Percentiles rank a stretch among this genome's conserved stretches.
These are phyloP conservation scores for Sebastolobus altivelis DNA, from an alignment of 2,797 vertebrate species.

Conservation along the genomic window DNA sequence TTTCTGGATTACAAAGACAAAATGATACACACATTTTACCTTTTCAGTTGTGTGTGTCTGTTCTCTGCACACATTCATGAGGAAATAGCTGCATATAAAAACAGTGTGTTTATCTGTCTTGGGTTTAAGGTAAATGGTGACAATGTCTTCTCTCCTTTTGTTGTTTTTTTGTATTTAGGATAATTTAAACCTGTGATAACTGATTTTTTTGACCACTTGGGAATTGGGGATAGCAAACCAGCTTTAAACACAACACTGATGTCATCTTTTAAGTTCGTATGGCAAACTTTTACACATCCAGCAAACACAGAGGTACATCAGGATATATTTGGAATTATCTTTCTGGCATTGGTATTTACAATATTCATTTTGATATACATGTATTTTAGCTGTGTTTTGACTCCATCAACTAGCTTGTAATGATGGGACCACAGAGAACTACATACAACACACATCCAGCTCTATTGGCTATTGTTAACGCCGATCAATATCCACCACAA, in stretches of 20 bases:
- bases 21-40: conserved; percentile 12
- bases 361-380: not conserved
- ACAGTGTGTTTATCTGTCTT: not conserved
- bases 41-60: not conserved
- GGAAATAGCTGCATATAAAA: not conserved
- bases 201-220: too few relatives aligned
- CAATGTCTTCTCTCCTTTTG: not conserved
- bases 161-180: not conserved
- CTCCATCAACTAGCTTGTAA: too few relatives aligned
- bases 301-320: not conserved
- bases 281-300: not conserved
- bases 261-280: not conserved
- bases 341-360: not conserved
- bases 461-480: too few relatives aligned
- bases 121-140: not conserved
- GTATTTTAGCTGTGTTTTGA: too few relatives aligned
- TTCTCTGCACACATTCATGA: not conserved
- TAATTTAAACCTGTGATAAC: not conserved
- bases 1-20: conserved; percentile 24
- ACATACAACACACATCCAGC: too few relatives aligned
- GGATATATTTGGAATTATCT: not conserved
- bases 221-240: too few relatives aligned
- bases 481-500: too few relatives aligned
- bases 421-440: too few relatives aligned
- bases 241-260: too few relatives aligned